Evolutionary conservation across 2,113 vertebrate genomes (phyloP).

Genomic region (Syngnathoides biaculeatus): DNA sequence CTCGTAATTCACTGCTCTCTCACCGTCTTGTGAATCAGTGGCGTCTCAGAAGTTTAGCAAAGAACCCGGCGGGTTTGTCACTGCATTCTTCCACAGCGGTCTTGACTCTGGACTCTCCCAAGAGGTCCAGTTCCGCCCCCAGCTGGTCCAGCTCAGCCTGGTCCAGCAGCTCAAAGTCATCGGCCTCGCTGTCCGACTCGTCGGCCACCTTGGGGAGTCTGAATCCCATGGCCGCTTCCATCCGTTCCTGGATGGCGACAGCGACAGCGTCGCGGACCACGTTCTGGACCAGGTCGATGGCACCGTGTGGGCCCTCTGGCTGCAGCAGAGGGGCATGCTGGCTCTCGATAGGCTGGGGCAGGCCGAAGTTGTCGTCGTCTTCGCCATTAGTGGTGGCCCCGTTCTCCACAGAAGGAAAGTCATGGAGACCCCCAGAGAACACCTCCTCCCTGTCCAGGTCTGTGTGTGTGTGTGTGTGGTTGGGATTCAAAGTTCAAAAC

Average conservation of each 20-base stretch:
- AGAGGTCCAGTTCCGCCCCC: conserved; percentile 85
- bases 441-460: conserved; percentile 90
- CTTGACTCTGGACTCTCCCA: conserved; percentile 45
- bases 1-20: neutral
- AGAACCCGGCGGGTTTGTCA: conserved; percentile 79
- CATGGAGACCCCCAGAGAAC: conserved; percentile 81
- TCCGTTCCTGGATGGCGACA: conserved; percentile 85
- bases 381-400: conserved; percentile 84
- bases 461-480: conserved; percentile 42
- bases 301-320: conserved; percentile 45
- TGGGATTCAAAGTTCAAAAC: neutral
- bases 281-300: conserved; percentile 77
- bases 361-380: conserved; percentile 77
- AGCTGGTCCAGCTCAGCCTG: conserved; percentile 96
- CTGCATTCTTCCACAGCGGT: conserved; percentile 53
- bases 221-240: conserved; percentile 64
- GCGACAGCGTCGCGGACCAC: conserved; percentile 82
- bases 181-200: conserved; percentile 91
- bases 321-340: conserved; percentile 22
- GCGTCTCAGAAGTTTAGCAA: conserved; percentile 88
- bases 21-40: conserved; percentile 67
- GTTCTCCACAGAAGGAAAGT: conserved; percentile 92
- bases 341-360: conserved; percentile 57
- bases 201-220: conserved; percentile 57
- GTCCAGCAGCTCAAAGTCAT: conserved; percentile 98